Evolutionary conservation across 2,888 invertebrate species (phyloP).

Genomic region (Drosophila stalkeri): DNA sequence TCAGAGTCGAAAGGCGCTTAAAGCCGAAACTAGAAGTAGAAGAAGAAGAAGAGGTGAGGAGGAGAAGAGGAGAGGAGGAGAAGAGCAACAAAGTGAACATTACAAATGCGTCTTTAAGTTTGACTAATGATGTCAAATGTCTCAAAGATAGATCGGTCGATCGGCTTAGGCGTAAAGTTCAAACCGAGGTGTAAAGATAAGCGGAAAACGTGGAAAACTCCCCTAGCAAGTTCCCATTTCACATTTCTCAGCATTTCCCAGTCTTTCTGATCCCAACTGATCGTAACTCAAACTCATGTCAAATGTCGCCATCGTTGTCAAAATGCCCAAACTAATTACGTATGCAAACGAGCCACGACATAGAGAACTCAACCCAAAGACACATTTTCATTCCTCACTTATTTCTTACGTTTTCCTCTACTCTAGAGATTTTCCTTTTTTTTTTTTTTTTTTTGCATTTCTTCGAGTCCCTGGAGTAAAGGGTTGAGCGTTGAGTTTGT

Average conservation of each 20-base stretch:
- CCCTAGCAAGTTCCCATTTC: slow-evolving; percentile 24
- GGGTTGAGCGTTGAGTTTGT: slow-evolving; percentile 48
- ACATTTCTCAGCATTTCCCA: slow-evolving; percentile 2
- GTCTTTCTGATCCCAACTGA: slow-evolving; percentile 38
- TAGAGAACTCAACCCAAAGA: slow-evolving; percentile 15
- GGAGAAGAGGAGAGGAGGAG: neutral
- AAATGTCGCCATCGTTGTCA: slow-evolving; percentile 78
- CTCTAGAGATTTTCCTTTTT: slow-evolving; percentile 3
- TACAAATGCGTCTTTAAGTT: slow-evolving; percentile 76
- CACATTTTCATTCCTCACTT: slow-evolving; percentile 17
- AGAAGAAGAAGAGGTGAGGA: neutral
- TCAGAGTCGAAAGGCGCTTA: slow-evolving; percentile 58
- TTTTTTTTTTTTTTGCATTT: too few species aligned
- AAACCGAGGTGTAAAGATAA: slow-evolving; percentile 68
- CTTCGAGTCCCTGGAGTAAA: slow-evolving; percentile 24
- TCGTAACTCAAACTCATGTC: slow-evolving; percentile 77
- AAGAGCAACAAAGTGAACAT: slow-evolving; percentile 23
- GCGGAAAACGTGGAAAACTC: neutral
- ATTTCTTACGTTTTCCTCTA: slow-evolving; percentile 4
- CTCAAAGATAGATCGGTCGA: slow-evolving; percentile 33
- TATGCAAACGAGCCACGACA: slow-evolving; percentile 71
- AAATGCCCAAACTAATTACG: slow-evolving; percentile 75
- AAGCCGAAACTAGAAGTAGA: slow-evolving; percentile 39
- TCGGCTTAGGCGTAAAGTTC: slow-evolving; percentile 78
- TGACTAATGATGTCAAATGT: slow-evolving; percentile 77